These are phyloP conservation scores for Urechis unicinctus DNA, from an alignment of 2,888 invertebrate species.

Conservation along the genomic window DNA sequence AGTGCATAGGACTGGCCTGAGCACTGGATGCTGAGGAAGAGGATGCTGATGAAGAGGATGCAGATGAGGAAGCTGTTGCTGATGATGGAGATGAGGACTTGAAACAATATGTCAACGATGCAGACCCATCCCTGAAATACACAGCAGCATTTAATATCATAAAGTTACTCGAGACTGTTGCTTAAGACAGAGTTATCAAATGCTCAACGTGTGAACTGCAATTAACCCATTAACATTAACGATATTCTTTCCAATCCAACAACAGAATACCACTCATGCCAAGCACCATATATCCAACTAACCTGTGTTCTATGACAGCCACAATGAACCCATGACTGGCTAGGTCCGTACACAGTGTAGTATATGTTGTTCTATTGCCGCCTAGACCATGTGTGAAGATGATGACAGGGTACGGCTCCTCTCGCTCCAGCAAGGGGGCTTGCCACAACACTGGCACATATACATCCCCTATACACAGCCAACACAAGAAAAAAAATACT, in stretches of 20 bases:
- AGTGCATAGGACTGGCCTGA: too few species aligned
- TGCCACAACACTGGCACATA: constrained; percentile 57
- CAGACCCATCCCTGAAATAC: constrained; percentile 37
- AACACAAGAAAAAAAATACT: neutral
- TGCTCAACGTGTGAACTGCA: too few species aligned
- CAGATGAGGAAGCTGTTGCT: too few species aligned
- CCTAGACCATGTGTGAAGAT: constrained; percentile 65
- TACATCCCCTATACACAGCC: constrained; percentile 51
- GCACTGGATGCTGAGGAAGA: too few species aligned
- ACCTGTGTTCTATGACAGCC: constrained; percentile 63
- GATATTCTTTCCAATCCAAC: neutral
- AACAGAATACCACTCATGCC: neutral
- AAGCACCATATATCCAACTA: neutral
- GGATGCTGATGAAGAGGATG: too few species aligned
- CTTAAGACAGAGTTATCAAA: too few species aligned
- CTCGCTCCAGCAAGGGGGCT: constrained; percentile 39
- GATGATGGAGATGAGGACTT: constrained; percentile 9
- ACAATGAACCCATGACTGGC: constrained; percentile 64
- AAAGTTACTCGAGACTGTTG: too few species aligned
- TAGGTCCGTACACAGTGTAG: constrained; percentile 59
- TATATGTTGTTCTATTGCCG: constrained; percentile 60
- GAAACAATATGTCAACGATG: constrained; percentile 41
- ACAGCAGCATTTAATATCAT: too few species aligned
- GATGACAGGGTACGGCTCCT: constrained; percentile 53
- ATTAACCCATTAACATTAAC: too few species aligned